Evolutionary conservation across 2,888 invertebrate species (phyloP).

Genomic region (Drosophila gaucha): DNA sequence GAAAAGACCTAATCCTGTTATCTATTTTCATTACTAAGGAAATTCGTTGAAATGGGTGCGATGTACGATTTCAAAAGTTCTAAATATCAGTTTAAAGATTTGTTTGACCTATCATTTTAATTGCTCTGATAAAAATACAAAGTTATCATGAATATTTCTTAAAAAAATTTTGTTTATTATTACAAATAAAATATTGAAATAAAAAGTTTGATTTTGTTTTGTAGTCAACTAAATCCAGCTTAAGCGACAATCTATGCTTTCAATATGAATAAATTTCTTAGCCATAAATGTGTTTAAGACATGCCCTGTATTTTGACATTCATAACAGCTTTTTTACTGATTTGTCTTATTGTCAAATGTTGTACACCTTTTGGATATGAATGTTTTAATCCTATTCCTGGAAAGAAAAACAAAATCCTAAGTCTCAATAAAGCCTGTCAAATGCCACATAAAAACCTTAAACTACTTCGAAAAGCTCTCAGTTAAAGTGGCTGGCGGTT

Average conservation of each 20-base stretch:
- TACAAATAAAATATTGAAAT: too few relatives aligned
- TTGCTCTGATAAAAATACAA: too few relatives aligned
- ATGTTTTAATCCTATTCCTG: neutral
- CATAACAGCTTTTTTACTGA: neutral
- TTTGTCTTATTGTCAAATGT: neutral
- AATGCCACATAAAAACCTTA: constrained; percentile 57
- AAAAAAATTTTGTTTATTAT: too few relatives aligned
- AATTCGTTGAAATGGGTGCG: neutral
- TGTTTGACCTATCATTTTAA: too few relatives aligned
- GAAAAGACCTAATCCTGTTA: constrained; percentile 12
- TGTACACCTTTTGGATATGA: neutral
- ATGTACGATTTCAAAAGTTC: neutral
- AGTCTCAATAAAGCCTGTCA: constrained; percentile 38
- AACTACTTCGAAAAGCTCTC: constrained; percentile 54
- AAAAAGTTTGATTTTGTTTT: too few relatives aligned
- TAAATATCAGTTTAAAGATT: neutral
- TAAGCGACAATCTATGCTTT: neutral
- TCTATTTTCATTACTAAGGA: neutral
- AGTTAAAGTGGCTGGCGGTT: constrained; percentile 21
- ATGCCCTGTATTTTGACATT: constrained; percentile 13
- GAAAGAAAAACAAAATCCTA: neutral
- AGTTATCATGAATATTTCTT: too few relatives aligned
- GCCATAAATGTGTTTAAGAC: constrained; percentile 1
- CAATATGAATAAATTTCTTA: neutral
- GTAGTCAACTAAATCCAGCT: neutral